Evolutionary conservation across 2,888 invertebrate genomes (phyloP).

Genomic region (Rhagophthalmus giganteus): DNA sequence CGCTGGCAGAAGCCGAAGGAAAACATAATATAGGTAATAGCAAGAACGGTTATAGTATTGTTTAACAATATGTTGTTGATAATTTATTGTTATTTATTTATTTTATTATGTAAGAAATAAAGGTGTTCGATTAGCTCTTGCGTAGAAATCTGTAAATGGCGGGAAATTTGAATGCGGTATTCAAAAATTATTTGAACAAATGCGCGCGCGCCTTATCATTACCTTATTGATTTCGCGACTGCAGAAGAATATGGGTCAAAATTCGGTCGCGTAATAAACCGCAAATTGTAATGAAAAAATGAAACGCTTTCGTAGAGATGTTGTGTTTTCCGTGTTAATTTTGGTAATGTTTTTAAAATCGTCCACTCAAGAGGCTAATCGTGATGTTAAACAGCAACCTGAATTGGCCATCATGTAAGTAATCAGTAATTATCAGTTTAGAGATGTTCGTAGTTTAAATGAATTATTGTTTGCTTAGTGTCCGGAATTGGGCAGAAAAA

Average conservation of each 20-base stretch:
- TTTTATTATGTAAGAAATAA: neutral
- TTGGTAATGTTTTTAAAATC: conserved; percentile 8
- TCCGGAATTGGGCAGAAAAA: conserved; percentile 81
- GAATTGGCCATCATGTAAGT: conserved; percentile 38
- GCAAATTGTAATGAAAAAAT: conserved; percentile 11
- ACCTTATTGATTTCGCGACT: conserved; percentile 15
- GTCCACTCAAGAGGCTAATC: conserved; percentile 25
- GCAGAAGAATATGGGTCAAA: conserved; percentile 23
- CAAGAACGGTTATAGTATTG: conserved; percentile 9
- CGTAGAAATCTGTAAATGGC: conserved; percentile 7
- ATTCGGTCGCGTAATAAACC: neutral
- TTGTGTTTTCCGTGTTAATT: conserved; percentile 6
- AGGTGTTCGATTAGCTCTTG: too few relatives aligned
- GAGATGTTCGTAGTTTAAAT: neutral
- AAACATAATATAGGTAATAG: conserved; percentile 3
- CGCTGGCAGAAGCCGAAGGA: conserved; percentile 55
- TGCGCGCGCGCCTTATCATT: conserved; percentile 17
- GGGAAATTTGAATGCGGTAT: conserved; percentile 1
- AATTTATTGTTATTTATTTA: neutral
- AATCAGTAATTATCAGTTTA: neutral
- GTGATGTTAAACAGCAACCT: conserved; percentile 33
- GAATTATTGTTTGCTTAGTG: conserved; percentile 53
- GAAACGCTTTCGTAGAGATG: neutral
- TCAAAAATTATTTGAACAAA: conserved; percentile 1
- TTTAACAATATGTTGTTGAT: conserved; percentile 9